These are phyloP conservation scores for Dermochelys coriacea DNA, from an alignment of 2,797 vertebrate species.

Conservation along the genomic window DNA sequence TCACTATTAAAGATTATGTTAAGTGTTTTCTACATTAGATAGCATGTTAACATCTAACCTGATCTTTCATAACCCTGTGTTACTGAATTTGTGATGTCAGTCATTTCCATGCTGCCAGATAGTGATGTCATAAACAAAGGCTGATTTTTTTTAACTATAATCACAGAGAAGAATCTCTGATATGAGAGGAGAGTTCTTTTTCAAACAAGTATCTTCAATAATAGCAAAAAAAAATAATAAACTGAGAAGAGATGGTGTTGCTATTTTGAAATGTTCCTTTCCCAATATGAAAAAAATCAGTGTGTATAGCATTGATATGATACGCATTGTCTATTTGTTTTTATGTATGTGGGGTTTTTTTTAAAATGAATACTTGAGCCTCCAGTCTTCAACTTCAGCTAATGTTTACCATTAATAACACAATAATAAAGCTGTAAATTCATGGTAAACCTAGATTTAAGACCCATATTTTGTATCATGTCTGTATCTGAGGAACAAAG, in stretches of 20 bases:
- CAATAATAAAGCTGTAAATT: background rate
- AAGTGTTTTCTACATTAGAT: background rate
- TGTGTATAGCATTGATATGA: background rate
- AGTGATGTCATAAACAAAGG: background rate
- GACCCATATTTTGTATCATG: background rate
- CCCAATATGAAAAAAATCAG: accelerated
- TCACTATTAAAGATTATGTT: background rate
- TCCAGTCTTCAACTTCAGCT: background rate
- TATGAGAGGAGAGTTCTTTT: background rate
- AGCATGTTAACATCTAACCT: background rate
- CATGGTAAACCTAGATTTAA: background rate
- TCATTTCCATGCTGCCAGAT: background rate
- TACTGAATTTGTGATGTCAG: background rate
- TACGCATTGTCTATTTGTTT: background rate
- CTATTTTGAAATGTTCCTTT: background rate
- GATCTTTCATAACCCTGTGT: background rate
- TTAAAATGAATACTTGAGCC: background rate
- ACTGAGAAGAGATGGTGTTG: background rate
- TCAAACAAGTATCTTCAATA: background rate
- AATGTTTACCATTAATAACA: background rate
- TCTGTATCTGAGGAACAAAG: background rate
- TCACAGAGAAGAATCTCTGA: background rate
- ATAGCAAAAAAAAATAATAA: background rate
- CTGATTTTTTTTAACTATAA: background rate
- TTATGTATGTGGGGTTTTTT: background rate